Conservation (phyloP, 2,113 vertebrate species). For the Pseudorhombus dupliciocellatus region DNA sequence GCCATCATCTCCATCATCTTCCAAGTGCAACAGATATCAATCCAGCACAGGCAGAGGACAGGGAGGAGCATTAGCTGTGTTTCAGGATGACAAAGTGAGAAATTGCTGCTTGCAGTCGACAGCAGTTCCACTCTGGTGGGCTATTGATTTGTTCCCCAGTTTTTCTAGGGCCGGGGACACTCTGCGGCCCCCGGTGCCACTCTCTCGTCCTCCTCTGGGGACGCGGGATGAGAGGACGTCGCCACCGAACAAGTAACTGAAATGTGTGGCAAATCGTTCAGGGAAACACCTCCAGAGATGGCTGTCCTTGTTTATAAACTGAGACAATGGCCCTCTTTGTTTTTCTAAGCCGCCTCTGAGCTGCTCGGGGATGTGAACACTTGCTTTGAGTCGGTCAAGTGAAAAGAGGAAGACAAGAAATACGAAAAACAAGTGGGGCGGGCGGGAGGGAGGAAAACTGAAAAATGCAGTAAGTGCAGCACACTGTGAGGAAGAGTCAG, state of each 20-base stretch:
- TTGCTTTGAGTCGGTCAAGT: slow-evolving; percentile 43
- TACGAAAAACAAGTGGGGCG: slow-evolving; percentile 35
- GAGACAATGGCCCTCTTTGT: slow-evolving; percentile 67
- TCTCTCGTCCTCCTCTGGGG: slow-evolving; percentile 67
- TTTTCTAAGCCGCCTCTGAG: slow-evolving; percentile 47
- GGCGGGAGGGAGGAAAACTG: slow-evolving; percentile 3
- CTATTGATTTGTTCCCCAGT: slow-evolving; percentile 78
- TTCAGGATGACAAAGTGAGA: slow-evolving; percentile 80
- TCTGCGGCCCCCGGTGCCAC: slow-evolving; percentile 66
- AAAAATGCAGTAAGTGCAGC: slow-evolving; percentile 42
- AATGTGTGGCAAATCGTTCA: slow-evolving; percentile 64
- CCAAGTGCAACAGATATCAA: slow-evolving; percentile 74
- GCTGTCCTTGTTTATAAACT: slow-evolving; percentile 64
- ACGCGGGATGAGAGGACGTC: slow-evolving; percentile 51
- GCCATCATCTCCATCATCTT: slow-evolving; percentile 31
- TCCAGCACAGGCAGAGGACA: slow-evolving; percentile 47
- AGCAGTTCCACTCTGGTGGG: slow-evolving; percentile 78
- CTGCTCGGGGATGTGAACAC: slow-evolving; percentile 51
- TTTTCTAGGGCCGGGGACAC: slow-evolving; percentile 50
- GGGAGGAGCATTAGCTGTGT: slow-evolving; percentile 73
- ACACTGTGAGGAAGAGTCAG: slow-evolving; percentile 6
- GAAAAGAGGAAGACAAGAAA: slow-evolving; percentile 30
- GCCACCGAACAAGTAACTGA: slow-evolving; percentile 59
- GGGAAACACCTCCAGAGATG: slow-evolving; percentile 65
- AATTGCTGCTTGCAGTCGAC: slow-evolving; percentile 64